A percentile compares a stretch with the other conserved stretches of the same genome.
Evolutionary conservation across 1,140 invertebrate genomes (phyloP).

Genomic region (Ericerus pela): DNA sequence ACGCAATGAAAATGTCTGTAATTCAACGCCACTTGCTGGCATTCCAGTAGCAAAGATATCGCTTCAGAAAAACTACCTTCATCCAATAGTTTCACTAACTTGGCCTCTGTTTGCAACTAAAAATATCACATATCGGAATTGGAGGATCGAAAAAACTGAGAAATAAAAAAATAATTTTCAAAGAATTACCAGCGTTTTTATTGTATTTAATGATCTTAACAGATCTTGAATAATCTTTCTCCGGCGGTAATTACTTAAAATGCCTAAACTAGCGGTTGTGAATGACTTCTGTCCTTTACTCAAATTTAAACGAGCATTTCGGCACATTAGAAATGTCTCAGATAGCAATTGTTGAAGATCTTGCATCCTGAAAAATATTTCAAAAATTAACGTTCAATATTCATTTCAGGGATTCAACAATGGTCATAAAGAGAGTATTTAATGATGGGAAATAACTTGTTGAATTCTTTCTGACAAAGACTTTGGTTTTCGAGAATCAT

Average conservation of each 20-base stretch:
- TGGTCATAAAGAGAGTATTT: background rate
- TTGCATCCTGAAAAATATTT: conserved; percentile 41
- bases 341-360: conserved; percentile 58
- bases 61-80: conserved; percentile 79
- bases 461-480: conserved; percentile 67
- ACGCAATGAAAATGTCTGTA: conserved; percentile 77
- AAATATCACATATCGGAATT: conserved; percentile 23
- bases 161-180: conserved; percentile 11
- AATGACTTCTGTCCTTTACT: conserved; percentile 60
- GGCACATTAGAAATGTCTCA: conserved; percentile 52
- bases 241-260: conserved; percentile 74
- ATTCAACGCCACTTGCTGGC: conserved; percentile 62
- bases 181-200: conserved; percentile 57
- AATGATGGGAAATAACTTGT: conserved; percentile 30
- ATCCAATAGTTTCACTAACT: conserved; percentile 60
- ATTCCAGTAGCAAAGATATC: conserved; percentile 73
- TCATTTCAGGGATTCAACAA: background rate
- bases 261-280: conserved; percentile 66
- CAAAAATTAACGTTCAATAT: conserved; percentile 6
- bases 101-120: conserved; percentile 65
- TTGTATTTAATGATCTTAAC: conserved; percentile 59
- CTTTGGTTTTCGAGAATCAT: conserved; percentile 79
- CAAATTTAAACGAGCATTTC: conserved; percentile 54
- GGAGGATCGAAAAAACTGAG: background rate
- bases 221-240: conserved; percentile 62